Conservation (phyloP, 2,113 vertebrate species). For the Herpailurus yagouaroundi region DNA sequence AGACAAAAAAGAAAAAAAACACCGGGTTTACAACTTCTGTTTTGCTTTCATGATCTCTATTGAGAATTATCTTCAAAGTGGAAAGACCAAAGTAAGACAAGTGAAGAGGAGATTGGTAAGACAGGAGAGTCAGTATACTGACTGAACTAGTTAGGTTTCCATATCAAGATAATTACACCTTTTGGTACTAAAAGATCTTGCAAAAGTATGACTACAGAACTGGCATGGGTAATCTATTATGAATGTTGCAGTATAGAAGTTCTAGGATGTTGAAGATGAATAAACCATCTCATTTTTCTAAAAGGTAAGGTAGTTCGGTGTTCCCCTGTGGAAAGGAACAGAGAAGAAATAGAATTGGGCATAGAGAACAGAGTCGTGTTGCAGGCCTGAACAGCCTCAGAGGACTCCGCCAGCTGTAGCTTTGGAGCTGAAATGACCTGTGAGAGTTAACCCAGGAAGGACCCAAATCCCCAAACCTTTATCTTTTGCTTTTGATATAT, state of each 20-base stretch:
- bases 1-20: not conserved
- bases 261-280: not conserved
- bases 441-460: not conserved
- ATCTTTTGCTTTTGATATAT: not conserved
- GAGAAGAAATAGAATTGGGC: not conserved
- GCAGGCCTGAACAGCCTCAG: not conserved
- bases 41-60: slow-evolving; percentile 16
- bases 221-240: not conserved
- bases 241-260: not conserved
- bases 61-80: slow-evolving; percentile 39
- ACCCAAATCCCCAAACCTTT: not conserved
- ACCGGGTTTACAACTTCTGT: not conserved
- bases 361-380: not conserved
- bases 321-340: not conserved
- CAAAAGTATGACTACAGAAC: not conserved
- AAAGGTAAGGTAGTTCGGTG: not conserved
- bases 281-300: not conserved
- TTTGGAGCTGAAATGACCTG: not conserved
- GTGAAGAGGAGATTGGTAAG: slow-evolving; percentile 23
- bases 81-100: not conserved
- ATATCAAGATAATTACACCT: slow-evolving; percentile 8
- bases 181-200: not conserved
- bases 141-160: slow-evolving; percentile 2
- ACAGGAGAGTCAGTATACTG: not conserved
- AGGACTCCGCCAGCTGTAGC: not conserved